Evolutionary conservation across 1,140 invertebrate genomes (phyloP).

Genomic region (Bombus pyrosoma): DNA sequence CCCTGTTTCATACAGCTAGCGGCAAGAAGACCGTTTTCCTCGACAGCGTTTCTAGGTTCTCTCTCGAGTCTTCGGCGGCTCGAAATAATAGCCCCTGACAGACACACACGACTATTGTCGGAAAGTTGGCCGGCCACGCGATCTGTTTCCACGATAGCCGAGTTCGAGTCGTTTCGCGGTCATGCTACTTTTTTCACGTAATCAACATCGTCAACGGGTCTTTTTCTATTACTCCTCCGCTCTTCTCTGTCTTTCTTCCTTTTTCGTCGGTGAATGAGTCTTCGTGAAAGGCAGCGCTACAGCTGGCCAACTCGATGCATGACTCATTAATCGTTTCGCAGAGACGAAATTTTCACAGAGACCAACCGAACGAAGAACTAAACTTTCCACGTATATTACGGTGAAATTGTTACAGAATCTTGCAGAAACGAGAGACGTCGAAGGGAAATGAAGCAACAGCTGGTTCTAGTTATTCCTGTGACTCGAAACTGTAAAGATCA

Average conservation of each 20-base stretch:
- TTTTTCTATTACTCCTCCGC: neutral
- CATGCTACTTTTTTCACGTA: neutral
- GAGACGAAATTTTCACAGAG: neutral
- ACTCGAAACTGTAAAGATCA: neutral
- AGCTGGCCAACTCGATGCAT: neutral
- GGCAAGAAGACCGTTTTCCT: neutral
- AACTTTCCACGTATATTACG: neutral
- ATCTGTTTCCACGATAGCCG: conserved; percentile 29
- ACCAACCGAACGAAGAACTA: neutral
- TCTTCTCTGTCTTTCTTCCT: neutral
- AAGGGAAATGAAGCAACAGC: too few relatives aligned
- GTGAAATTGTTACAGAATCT: neutral
- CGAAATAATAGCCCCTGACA: neutral
- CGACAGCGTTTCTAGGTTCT: conserved; percentile 26
- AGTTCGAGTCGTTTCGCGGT: conserved; percentile 28
- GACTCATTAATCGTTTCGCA: neutral
- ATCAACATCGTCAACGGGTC: neutral
- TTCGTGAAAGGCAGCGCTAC: neutral
- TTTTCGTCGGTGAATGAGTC: neutral
- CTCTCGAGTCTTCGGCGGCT: neutral
- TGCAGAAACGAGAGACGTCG: too few relatives aligned
- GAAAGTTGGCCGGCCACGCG: conserved; percentile 23
- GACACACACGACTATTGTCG: conserved; percentile 1
- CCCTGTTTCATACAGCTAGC: neutral
- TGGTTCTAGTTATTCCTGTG: neutral